phyloP scores from a whole-genome alignment of 2,888 invertebrate species.

The Anticlea derivata region DNA sequence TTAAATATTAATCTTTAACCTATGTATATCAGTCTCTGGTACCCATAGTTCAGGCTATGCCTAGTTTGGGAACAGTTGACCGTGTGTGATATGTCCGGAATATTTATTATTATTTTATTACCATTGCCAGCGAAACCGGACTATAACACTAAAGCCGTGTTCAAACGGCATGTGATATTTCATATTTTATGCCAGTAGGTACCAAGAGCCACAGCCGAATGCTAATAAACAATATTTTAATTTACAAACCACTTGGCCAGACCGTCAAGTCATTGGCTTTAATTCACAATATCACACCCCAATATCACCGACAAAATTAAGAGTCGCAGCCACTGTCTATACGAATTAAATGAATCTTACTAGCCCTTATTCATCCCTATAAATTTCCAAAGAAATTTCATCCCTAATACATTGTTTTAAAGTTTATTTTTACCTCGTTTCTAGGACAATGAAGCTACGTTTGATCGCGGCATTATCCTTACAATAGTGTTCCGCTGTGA shows the following conservation, averaged over 20 bases:
- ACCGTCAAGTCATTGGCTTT: constrained; percentile 28
- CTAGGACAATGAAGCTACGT: constrained; percentile 63
- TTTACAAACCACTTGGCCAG: constrained; percentile 38
- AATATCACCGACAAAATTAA: constrained; percentile 71
- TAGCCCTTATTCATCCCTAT: constrained; percentile 64
- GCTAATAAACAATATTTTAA: constrained; percentile 13
- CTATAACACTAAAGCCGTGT: too few species aligned
- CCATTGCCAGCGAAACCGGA: too few species aligned
- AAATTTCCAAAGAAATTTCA: constrained; percentile 36
- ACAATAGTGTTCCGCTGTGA: constrained; percentile 80
- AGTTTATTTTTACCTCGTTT: constrained; percentile 37
- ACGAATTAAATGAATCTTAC: constrained; percentile 80
- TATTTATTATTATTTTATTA: too few species aligned
- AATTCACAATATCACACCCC: constrained; percentile 41
- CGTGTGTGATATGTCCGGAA: too few species aligned
- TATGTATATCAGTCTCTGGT: too few species aligned
- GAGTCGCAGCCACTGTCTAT: constrained; percentile 75
- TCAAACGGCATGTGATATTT: too few species aligned
- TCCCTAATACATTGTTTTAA: constrained; percentile 36
- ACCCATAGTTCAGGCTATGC: too few species aligned
- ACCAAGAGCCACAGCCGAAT: too few species aligned
- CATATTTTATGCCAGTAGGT: too few species aligned
- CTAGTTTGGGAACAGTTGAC: too few species aligned
- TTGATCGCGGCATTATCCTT: constrained; percentile 80
- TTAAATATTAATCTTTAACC: too few species aligned